phyloP scores from a whole-genome alignment of 2,888 invertebrate species.

The Embidobia sp. region DNA sequence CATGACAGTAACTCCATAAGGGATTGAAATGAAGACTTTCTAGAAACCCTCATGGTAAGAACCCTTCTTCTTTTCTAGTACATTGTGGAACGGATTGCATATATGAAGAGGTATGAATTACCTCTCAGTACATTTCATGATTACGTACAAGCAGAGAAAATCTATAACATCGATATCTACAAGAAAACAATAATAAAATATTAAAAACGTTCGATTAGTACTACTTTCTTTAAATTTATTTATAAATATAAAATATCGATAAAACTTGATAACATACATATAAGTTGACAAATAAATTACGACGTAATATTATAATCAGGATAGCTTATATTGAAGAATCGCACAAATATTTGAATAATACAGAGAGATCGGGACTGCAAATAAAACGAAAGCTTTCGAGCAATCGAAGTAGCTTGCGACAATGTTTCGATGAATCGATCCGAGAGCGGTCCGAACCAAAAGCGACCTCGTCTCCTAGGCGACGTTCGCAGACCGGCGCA shows the following conservation, averaged over 20 bases:
- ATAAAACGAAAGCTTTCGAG: constrained; percentile 30
- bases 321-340: too few relatives aligned
- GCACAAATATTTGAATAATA: not conserved
- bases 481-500: constrained; percentile 83
- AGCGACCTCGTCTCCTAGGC: constrained; percentile 88
- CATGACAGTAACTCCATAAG: constrained; percentile 48
- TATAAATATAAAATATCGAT: too few relatives aligned
- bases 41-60: constrained; percentile 50
- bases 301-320: too few relatives aligned
- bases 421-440: constrained; percentile 67
- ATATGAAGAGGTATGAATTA: constrained; percentile 44
- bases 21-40: constrained; percentile 55
- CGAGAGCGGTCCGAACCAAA: constrained; percentile 82
- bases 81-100: constrained; percentile 23
- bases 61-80: constrained; percentile 25
- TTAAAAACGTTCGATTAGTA: too few relatives aligned
- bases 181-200: too few relatives aligned
- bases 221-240: too few relatives aligned
- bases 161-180: constrained; percentile 36
- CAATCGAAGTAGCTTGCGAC: constrained; percentile 28
- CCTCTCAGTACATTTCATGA: too few relatives aligned
- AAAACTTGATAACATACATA: too few relatives aligned
- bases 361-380: not conserved
- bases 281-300: too few relatives aligned
- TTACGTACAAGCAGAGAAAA: too few relatives aligned